phyloP scores from a whole-genome alignment of 1,140 invertebrate genomes.

The Glomeris maerens region DNA sequence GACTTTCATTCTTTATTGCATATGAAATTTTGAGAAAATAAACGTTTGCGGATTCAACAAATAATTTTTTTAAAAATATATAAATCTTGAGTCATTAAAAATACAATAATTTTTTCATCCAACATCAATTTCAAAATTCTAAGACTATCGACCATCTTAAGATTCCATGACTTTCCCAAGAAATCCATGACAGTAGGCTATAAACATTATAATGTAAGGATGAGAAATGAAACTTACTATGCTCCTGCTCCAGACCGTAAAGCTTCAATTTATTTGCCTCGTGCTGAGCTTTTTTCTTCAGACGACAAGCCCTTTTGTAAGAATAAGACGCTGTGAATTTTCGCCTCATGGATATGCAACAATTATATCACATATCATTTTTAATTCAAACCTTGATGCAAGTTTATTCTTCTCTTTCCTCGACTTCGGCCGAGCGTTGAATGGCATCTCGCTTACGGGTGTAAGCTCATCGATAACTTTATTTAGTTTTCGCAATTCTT shows the following conservation, averaged over 20 bases:
- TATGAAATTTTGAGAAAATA: too few species aligned
- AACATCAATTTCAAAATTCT: background rate
- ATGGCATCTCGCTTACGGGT: constrained; percentile 80
- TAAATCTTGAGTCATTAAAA: background rate
- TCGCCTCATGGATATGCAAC: background rate
- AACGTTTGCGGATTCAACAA: too few species aligned
- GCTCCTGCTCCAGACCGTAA: constrained; percentile 81
- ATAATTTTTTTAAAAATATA: background rate
- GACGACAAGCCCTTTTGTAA: constrained; percentile 60
- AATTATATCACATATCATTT: background rate
- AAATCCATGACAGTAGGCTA: background rate
- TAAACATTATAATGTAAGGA: background rate
- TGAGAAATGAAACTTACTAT: constrained; percentile 50
- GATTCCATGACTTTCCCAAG: background rate
- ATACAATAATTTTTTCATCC: background rate
- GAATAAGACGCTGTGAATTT: background rate
- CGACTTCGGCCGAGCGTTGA: constrained; percentile 69
- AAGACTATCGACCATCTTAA: background rate
- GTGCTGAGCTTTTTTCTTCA: constrained; percentile 90
- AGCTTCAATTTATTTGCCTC: constrained; percentile 92
- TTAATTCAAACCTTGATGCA: constrained; percentile 51
- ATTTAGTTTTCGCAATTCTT: constrained; percentile 82
- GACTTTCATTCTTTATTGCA: too few species aligned
- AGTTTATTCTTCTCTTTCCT: constrained; percentile 96
- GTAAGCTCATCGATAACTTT: constrained; percentile 89